Base-by-base conservation (phyloP, 2,888 invertebrate genomes). In the Alentia gelatinosa region DNA sequence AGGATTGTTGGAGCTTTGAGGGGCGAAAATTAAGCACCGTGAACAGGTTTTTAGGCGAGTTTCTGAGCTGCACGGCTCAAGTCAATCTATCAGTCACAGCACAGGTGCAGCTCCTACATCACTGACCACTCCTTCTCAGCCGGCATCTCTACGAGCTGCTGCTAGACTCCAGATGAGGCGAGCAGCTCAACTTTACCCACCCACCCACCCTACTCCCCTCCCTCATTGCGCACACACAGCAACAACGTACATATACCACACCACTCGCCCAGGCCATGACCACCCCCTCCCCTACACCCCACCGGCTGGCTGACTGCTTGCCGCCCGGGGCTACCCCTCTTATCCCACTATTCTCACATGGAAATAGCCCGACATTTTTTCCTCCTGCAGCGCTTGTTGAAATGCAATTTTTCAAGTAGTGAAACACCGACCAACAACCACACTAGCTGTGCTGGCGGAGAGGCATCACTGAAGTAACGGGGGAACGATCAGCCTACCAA, bases 41-140 rank as follows among this genome's bases (percentile, higher is more conserved):
- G n/a, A n/a, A n/a, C n/a, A n/a, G n/a, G n/a, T n/a, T n/a, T n/a
- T n/a, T n/a, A n/a, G n/a, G n/a, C n/a, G n/a, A n/a, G n/a, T n/a
- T n/a, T n/a, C 47, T 68, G 68, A n/a, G 30, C 30, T 1, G 68
- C 68, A 30, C 30, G 12, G 68, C n/a, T 12, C 68, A 68, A 30
- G 5, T 68, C 37, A 1, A 35, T 83, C 83, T 35, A 83, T 83
- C 83, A 39, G 83, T 83, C 30, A 15, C 40, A 1, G 30, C 83
- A 83, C 83, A 83, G 83, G 83, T 83, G 83, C 83, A 83, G 40
- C 39, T 23, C 39, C 40, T 83, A n/a, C 83, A 83, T 83, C 83
- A 83, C 83, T 83, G 83, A 83, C 83, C 39, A 83, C 37, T 83
- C 83, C n/a, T 7, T 68, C 68, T 23, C 83, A 26, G 39, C n/a